Conservation (phyloP, 2,113 vertebrate genomes). For the Cariama cristata region DNA sequence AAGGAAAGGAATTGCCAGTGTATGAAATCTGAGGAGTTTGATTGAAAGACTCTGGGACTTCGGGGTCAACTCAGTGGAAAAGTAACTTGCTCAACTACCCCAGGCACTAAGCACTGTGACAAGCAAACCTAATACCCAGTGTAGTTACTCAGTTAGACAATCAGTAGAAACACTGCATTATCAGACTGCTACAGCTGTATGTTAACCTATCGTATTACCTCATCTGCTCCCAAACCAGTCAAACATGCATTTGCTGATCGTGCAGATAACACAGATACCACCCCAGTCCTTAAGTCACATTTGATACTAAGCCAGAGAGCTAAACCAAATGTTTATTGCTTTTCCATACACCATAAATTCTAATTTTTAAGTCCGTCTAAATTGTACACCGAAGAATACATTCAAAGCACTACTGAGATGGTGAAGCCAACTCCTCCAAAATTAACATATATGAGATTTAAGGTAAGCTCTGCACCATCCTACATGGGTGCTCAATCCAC, state of each 20-base stretch:
- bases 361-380: constrained; percentile 1
- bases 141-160: constrained; percentile 70
- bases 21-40: constrained; percentile 77
- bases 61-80: constrained; percentile 70
- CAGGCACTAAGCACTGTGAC: constrained; percentile 70
- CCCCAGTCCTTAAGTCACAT: neutral
- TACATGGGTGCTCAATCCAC: neutral
- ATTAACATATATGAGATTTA: neutral
- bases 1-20: constrained; percentile 62
- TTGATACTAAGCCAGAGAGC: constrained; percentile 2
- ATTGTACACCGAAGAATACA: neutral
- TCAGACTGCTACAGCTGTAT: constrained; percentile 77
- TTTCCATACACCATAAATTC: neutral
- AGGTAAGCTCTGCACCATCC: neutral
- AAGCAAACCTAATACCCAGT: constrained; percentile 68
- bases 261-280: constrained; percentile 42
- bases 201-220: constrained; percentile 65
- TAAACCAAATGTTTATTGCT: constrained; percentile 4
- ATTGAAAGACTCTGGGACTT: constrained; percentile 72
- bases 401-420: neutral
- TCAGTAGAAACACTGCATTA: constrained; percentile 78
- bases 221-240: constrained; percentile 52
- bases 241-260: constrained; percentile 52
- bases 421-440: accelerated
- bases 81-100: constrained; percentile 73